Evolutionary conservation across 2,113 vertebrate genomes (phyloP).

Genomic region (Motacilla alba): DNA sequence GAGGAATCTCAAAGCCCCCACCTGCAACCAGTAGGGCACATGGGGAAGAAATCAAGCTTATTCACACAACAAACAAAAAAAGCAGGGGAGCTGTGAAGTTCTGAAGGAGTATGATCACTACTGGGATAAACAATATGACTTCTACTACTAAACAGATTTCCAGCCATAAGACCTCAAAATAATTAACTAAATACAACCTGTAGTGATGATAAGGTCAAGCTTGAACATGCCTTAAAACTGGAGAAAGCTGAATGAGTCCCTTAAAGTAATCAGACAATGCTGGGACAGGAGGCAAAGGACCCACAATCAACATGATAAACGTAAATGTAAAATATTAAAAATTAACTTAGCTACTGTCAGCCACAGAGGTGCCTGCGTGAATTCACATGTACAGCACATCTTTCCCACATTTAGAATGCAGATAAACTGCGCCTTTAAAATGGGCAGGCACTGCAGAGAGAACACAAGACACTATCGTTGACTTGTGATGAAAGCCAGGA

Average conservation of each 20-base stretch:
- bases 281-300: not conserved
- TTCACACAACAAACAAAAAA: not conserved
- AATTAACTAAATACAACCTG: not conserved
- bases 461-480: not conserved
- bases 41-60: not conserved
- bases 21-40: not conserved
- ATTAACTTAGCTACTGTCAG: not conserved
- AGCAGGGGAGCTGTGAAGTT: not conserved
- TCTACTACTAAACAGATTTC: not conserved
- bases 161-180: not conserved
- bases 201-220: not conserved
- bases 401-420: not conserved
- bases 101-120: not conserved
- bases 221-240: not conserved
- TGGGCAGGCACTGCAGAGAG: not conserved
- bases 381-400: not conserved
- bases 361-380: not conserved
- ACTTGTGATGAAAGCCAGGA: not conserved
- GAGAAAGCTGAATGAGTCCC: not conserved
- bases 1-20: not conserved
- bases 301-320: not conserved
- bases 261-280: not conserved
- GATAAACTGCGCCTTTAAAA: not conserved
- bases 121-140: not conserved
- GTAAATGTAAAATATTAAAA: not conserved